phyloP scores from a whole-genome alignment of 2,888 invertebrate genomes.

The Drosophila peninsularis region DNA sequence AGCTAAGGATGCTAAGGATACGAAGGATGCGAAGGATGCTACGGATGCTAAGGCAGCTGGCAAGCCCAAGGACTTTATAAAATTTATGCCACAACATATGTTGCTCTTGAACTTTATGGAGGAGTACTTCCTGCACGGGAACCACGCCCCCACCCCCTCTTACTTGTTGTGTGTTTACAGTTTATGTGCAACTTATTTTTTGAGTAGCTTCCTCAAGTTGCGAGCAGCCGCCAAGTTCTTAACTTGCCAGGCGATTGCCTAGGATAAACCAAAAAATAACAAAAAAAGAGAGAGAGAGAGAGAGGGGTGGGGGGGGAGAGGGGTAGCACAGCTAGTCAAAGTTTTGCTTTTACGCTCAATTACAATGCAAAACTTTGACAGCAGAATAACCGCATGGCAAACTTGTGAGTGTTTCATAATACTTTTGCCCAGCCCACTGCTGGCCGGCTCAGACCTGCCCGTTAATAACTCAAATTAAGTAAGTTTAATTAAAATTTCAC shows the following conservation, averaged over 20 bases:
- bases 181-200: conserved; percentile 67
- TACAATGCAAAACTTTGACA: conserved; percentile 79
- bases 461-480: conserved; percentile 14
- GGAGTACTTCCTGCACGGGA: conserved; percentile 16
- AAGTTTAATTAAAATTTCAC: conserved; percentile 6
- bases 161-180: conserved; percentile 63
- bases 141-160: conserved; percentile 3
- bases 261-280: conserved; percentile 20
- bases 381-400: conserved; percentile 76
- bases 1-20: conserved; percentile 3
- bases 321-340: conserved; percentile 53
- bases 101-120: conserved; percentile 73
- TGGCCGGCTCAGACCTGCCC: conserved; percentile 1
- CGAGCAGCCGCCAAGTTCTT: conserved; percentile 57
- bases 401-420: conserved; percentile 65
- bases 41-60: background rate
- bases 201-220: conserved; percentile 78
- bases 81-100: conserved; percentile 80
- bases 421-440: conserved; percentile 22
- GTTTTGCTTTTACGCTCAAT: conserved; percentile 81
- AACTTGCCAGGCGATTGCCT: conserved; percentile 32
- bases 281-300: background rate
- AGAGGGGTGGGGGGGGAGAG: background rate
- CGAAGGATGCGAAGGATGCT: background rate
- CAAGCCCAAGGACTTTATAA: conserved; percentile 60